Evolutionary conservation across 2,797 vertebrate genomes (phyloP), one percentile per base, ranked within the genome.

Genomic region (Aldrovandia affinis): DNA sequence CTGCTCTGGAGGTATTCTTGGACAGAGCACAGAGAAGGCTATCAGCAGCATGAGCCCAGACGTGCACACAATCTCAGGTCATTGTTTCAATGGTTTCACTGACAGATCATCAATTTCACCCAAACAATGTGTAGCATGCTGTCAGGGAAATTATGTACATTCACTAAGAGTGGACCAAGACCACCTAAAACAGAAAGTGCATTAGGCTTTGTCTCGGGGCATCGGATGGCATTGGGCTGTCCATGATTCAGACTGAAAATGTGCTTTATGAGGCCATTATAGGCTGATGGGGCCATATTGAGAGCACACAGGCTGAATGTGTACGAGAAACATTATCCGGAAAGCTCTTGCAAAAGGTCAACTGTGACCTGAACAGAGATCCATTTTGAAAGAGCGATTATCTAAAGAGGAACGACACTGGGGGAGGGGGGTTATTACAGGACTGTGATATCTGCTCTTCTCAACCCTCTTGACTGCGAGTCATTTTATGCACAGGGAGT

Each of bases 211-310:
- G 42, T n/a, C 73, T 47, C 42, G 2, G 22, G 12, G 73, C 68
- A n/a, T 28, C 42, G 25, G 22, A n/a, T 77, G 73, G 42, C 42
- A 47, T 22, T 44, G 73, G 42, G 73, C 1, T n/a, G 73, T 57
- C 12, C 55, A 2, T 7, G 10, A 20, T 14, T 20, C 55, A 57
- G 55, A 15, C 55, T 20, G 7, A 25, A 77, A 10, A 25, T 12
- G 39, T 77, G 42, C n/a, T 77, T 77, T 77, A 77, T 77, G 44
- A 47, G 73, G 39, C 47, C 73, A 28, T 77, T 77, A 77, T 12
- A 18, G 73, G 73, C 22, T 25, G 42, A 47, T n/a, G 73, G 4
- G 15, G 73, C 18, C 39, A 47, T 77, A 20, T 3, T 3, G 14
- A 44, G 9, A 44, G 73, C 15, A 14, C 42, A n/a, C 42, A 25